Percentiles rank a stretch among this genome's conserved stretches.
Conservation (phyloP, 2,888 invertebrate genomes). For the Fabriciana adippe region DNA sequence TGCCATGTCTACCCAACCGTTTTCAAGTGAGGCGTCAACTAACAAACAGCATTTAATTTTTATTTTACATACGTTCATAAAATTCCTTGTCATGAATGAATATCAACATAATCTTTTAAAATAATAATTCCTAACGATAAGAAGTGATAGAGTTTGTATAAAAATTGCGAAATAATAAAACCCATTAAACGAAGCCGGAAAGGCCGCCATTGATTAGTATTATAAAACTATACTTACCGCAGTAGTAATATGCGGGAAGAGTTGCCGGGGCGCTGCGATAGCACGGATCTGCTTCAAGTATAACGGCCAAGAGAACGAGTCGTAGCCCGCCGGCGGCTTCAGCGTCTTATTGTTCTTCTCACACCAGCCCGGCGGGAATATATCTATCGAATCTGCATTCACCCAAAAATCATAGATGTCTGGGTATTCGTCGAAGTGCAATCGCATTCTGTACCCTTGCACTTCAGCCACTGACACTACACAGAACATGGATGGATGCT, state of each 20-base stretch:
- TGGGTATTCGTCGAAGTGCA: constrained; percentile 96
- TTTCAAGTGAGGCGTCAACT: too few relatives aligned
- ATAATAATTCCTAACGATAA: too few relatives aligned
- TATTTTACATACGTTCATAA: too few relatives aligned
- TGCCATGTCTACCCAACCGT: too few relatives aligned
- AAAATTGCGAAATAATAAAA: too few relatives aligned
- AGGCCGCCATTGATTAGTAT: not conserved
- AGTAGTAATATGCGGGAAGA: constrained; percentile 87
- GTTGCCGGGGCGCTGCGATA: constrained; percentile 88
- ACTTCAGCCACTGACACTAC: constrained; percentile 92
- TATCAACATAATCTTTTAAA: too few relatives aligned
- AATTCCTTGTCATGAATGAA: too few relatives aligned
- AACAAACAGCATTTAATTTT: not conserved
- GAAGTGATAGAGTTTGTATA: too few relatives aligned
- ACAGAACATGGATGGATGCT: constrained; percentile 94
- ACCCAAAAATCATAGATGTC: constrained; percentile 96
- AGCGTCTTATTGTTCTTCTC: constrained; percentile 90
- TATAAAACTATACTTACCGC: constrained; percentile 68
- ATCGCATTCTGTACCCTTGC: constrained; percentile 90
- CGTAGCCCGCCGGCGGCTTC: constrained; percentile 89
- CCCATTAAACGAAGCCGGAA: too few relatives aligned
- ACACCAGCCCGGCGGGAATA: constrained; percentile 97
- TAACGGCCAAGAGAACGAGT: constrained; percentile 90
- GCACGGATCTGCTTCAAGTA: constrained; percentile 90
- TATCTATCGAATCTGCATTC: constrained; percentile 94